These are phyloP conservation scores for Alligator mississippiensis DNA, from an alignment of 2,113 vertebrate genomes.

Conservation along the genomic window DNA sequence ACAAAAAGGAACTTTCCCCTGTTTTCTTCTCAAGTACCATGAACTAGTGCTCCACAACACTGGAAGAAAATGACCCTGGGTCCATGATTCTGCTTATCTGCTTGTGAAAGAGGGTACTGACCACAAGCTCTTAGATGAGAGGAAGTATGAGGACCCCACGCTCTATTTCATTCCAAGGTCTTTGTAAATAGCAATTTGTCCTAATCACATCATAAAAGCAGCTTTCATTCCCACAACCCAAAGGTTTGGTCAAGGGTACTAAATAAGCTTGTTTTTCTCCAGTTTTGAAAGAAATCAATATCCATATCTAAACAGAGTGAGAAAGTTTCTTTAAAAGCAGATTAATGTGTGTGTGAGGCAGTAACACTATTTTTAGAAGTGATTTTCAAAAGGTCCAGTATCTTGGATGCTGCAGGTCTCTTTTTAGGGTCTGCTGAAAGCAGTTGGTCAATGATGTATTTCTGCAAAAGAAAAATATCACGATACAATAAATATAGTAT, in stretches of 20 bases:
- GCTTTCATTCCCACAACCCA: background rate
- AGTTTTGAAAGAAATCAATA: background rate
- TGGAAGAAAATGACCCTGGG: background rate
- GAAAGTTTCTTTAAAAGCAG: background rate
- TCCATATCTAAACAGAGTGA: background rate
- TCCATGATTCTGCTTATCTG: background rate
- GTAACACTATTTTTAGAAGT: rapidly evolving
- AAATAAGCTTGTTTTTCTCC: background rate
- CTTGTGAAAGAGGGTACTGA: background rate
- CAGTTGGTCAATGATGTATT: slow-evolving; percentile 39
- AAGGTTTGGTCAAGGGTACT: too few species aligned
- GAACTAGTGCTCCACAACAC: background rate
- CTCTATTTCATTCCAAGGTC: background rate
- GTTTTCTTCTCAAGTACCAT: background rate
- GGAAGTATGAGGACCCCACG: too few species aligned
- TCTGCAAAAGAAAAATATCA: slow-evolving; percentile 31
- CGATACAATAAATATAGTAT: background rate
- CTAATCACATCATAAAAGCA: background rate
- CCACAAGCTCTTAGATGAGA: background rate
- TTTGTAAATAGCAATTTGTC: background rate
- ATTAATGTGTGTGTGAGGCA: background rate
- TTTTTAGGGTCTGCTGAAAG: background rate
- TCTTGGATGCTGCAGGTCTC: background rate
- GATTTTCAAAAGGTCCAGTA: background rate
- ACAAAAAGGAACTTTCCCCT: background rate